Conservation (phyloP, 1,140 invertebrate genomes). For the Whitmania pigra region DNA sequence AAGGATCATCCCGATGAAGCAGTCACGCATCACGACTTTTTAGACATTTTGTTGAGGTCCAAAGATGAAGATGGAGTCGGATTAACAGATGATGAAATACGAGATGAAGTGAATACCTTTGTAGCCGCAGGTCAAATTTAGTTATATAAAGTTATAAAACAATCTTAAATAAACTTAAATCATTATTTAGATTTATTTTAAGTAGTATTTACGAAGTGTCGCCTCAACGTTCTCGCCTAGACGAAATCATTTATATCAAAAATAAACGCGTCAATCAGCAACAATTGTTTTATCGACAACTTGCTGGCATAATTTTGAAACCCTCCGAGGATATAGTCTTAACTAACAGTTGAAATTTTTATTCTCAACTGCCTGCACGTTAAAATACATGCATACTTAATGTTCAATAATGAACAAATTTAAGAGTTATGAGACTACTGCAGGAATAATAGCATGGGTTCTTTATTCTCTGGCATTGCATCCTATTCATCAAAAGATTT, state of each 20-base stretch:
- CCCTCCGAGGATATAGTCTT: too few relatives aligned
- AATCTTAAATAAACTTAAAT: too few relatives aligned
- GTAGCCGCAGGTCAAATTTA: slow-evolving; percentile 28
- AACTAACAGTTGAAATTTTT: too few relatives aligned
- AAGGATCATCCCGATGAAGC: not conserved
- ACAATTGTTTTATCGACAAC: too few relatives aligned
- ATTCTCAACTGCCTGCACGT: too few relatives aligned
- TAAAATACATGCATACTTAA: too few relatives aligned
- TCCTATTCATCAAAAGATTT: slow-evolving; percentile 63
- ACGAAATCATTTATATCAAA: too few relatives aligned
- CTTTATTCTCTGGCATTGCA: slow-evolving; percentile 61
- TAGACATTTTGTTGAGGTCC: slow-evolving; percentile 23
- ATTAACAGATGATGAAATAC: slow-evolving; percentile 26
- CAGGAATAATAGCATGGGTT: slow-evolving; percentile 54
- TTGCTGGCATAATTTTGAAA: too few relatives aligned
- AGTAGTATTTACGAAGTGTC: too few relatives aligned
- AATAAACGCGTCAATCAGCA: too few relatives aligned
- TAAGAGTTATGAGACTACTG: slow-evolving; percentile 46
- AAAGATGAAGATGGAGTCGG: slow-evolving; percentile 23
- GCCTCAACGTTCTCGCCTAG: too few relatives aligned
- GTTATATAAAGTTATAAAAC: not conserved
- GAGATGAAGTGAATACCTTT: slow-evolving; percentile 34
- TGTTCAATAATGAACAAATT: not conserved
- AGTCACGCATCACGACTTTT: slow-evolving; percentile 1
- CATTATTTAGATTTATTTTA: too few relatives aligned